Percentiles rank a stretch among this genome's conserved stretches.
These are phyloP conservation scores for Colletes collaris DNA, from an alignment of 2,888 invertebrate genomes.

Conservation along the genomic window DNA sequence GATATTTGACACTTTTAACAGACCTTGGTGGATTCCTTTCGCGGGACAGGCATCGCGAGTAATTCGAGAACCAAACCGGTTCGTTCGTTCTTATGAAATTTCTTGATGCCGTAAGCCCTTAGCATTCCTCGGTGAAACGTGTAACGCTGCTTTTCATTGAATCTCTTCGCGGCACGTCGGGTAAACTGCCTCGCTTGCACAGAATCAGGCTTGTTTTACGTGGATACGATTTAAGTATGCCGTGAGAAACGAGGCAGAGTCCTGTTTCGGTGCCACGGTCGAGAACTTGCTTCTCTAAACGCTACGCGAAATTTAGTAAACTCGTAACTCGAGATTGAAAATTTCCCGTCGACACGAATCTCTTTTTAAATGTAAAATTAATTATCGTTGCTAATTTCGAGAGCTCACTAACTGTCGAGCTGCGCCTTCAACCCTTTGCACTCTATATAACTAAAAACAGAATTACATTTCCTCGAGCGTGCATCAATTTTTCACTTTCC, in stretches of 20 bases:
- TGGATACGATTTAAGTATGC: slow-evolving; percentile 15
- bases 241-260: slow-evolving; percentile 3
- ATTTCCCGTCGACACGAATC: too few relatives aligned
- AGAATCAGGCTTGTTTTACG: slow-evolving; percentile 21
- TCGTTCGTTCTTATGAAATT: slow-evolving; percentile 55
- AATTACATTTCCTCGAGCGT: too few relatives aligned
- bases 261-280: not conserved
- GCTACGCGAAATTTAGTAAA: not conserved
- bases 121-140: slow-evolving; percentile 46
- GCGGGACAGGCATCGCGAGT: slow-evolving; percentile 19
- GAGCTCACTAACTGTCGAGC: too few relatives aligned
- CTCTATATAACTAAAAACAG: too few relatives aligned
- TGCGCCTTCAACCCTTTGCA: too few relatives aligned
- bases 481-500: too few relatives aligned
- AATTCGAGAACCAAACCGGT: slow-evolving; percentile 63
- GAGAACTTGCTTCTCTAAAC: not conserved
- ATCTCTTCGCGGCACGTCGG: slow-evolving; percentile 26
- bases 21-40: slow-evolving; percentile 39
- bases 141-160: slow-evolving; percentile 44
- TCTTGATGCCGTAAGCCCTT: slow-evolving; percentile 56
- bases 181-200: slow-evolving; percentile 1
- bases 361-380: too few relatives aligned
- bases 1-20: slow-evolving; percentile 49
- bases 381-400: too few relatives aligned
- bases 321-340: too few relatives aligned